phyloP scores from a whole-genome alignment of 2,113 vertebrate genomes.

The Tympanuchus pallidicinctus region DNA sequence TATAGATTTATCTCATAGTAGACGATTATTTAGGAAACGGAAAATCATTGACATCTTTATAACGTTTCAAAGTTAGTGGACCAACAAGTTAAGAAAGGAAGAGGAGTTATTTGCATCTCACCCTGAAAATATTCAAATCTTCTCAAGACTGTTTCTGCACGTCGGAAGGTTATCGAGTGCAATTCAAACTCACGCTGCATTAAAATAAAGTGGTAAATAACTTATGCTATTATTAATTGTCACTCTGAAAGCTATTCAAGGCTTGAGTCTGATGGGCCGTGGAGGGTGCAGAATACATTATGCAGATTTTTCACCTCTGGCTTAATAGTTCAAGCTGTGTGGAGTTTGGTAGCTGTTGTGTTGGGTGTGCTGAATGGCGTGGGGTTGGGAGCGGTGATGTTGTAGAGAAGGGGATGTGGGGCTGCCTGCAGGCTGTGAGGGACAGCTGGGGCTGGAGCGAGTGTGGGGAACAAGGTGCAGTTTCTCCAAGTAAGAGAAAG shows the following conservation, averaged over 20 bases:
- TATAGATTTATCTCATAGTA: not conserved
- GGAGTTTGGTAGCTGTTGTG: not conserved
- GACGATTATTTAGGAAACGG: not conserved
- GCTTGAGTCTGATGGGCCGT: not conserved
- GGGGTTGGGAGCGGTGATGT: not conserved
- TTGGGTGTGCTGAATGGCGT: not conserved
- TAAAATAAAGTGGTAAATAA: not conserved
- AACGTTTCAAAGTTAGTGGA: not conserved
- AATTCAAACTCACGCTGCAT: not conserved
- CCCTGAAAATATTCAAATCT: not conserved
- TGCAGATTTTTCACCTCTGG: not conserved
- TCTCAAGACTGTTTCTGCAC: not conserved
- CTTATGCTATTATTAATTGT: not conserved
- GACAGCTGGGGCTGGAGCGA: fast-evolving
- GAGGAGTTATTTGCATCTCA: not conserved
- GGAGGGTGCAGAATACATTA: not conserved
- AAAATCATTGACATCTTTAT: not conserved
- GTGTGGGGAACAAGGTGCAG: not conserved
- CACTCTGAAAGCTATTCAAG: not conserved
- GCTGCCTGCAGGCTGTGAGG: not conserved
- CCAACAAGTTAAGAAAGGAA: not conserved
- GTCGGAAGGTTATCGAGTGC: not conserved
- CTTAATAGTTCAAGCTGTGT: not conserved
- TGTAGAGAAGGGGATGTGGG: not conserved
- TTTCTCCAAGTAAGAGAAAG: not conserved